Base-by-base conservation (phyloP, 2,797 vertebrate species). In the Myiothlypis chrysogaster region DNA sequence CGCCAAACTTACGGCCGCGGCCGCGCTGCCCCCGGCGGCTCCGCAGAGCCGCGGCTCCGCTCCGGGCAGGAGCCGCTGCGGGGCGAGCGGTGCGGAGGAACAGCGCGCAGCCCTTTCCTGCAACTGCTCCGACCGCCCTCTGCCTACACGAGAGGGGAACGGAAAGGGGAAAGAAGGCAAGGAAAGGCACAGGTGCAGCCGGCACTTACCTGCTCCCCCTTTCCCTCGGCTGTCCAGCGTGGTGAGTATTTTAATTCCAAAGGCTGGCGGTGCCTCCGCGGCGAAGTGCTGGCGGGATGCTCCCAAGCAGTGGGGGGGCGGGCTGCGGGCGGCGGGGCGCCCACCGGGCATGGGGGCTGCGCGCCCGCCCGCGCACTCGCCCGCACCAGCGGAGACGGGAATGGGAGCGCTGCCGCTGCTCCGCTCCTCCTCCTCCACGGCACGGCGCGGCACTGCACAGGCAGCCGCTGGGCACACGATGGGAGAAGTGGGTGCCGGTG, bases 161-260 rank as follows among this genome's bases (percentile, higher is more conserved):
- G 41, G n/a, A 13, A 61, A 52, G 34, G 37, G 46, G 12, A 72
- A 59, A 25, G 25, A 41, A 75, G 28, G 59, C 39, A 3, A 20
- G 37, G 50, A 46, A 39, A 76, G 34, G 65, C 56, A 76, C 87
- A 91, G 94, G 94, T 87, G 72, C 89, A 79, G 66, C 78, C 60
- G 56, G 77, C 92, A 93, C 95, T 96, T 94, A 89, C 88, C 96
- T 94, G 94, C 77, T 84, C 68, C 83, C 93, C 44, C 70, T 63
- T 34, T 87, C 50, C 72, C 43, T 84, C 84, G 39, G 73, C 92
- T 89, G 87, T 95, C 68, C 20, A 39, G 89, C 44, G 55, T 60
- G 47, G 70, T 17, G 57, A 90, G 66, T 78, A 32, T 94, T 86
- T 61, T 97, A 98, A 97, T 96, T 96, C 95, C 85, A 95, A 70